Conservation (phyloP, 2,888 invertebrate genomes). For the Colletes collaris region DNA sequence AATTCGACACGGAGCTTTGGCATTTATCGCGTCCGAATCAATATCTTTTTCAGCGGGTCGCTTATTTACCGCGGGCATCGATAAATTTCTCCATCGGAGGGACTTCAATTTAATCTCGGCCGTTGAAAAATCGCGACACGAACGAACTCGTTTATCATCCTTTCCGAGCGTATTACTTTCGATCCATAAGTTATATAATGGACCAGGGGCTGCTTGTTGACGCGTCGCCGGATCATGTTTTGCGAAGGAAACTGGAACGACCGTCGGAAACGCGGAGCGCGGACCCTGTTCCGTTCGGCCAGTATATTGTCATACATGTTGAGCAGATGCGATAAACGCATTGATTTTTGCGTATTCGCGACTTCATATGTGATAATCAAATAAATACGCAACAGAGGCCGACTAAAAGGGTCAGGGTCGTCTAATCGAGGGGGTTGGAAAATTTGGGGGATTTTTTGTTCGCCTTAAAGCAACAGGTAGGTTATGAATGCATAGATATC, state of each 20-base stretch:
- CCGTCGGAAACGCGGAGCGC: constrained; percentile 20
- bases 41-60: not conserved
- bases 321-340: too few relatives aligned
- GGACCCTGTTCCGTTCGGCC: not conserved
- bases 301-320: not conserved
- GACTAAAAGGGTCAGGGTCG: too few relatives aligned
- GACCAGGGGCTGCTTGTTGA: constrained; percentile 26
- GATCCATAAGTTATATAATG: constrained; percentile 20
- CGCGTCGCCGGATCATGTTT: constrained; percentile 46
- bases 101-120: not conserved
- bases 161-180: constrained; percentile 4
- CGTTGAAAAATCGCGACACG: not conserved
- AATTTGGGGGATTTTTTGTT: too few relatives aligned
- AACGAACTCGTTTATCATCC: constrained; percentile 6
- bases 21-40: not conserved
- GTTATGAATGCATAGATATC: too few relatives aligned
- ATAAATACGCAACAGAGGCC: too few relatives aligned
- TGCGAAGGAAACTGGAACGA: constrained; percentile 20
- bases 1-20: not conserved
- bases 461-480: too few relatives aligned
- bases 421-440: too few relatives aligned
- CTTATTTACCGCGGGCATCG: not conserved
- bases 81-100: constrained; percentile 4
- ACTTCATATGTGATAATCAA: too few relatives aligned
- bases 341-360: too few relatives aligned